phyloP scores from a whole-genome alignment of 2,888 invertebrate genomes.

The Drosophila tripunctata region DNA sequence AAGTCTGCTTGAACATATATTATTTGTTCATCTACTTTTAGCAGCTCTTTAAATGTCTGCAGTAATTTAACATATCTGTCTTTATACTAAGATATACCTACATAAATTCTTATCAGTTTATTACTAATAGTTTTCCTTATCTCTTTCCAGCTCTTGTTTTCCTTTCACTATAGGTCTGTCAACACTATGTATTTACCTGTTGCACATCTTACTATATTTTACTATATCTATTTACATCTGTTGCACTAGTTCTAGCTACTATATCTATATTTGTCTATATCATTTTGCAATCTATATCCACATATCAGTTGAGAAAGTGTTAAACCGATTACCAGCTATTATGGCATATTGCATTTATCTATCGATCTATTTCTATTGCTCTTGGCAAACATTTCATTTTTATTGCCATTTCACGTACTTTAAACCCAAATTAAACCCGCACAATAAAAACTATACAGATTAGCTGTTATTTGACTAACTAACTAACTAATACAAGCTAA shows the following conservation, averaged over 20 bases:
- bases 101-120: no score
- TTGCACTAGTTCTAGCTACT: background rate
- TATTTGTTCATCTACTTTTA: background rate
- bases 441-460: slow-evolving; percentile 6
- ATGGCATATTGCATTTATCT: no score
- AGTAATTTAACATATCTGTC: no score
- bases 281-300: background rate
- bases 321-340: background rate
- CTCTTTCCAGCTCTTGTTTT: no score
- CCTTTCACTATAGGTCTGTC: no score
- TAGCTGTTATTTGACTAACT: slow-evolving; percentile 7
- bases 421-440: background rate
- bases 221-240: background rate
- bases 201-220: background rate
- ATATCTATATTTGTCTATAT: background rate
- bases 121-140: no score
- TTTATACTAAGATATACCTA: no score
- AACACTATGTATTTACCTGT: no score
- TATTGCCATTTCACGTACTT: background rate
- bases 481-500: background rate
- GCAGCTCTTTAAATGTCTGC: slow-evolving; percentile 4
- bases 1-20: background rate
- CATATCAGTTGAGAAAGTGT: background rate
- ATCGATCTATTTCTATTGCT: background rate
- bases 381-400: background rate